phyloP scores from a whole-genome alignment of 1,140 invertebrate species.

The Pseudomyrmex dendroicus region DNA sequence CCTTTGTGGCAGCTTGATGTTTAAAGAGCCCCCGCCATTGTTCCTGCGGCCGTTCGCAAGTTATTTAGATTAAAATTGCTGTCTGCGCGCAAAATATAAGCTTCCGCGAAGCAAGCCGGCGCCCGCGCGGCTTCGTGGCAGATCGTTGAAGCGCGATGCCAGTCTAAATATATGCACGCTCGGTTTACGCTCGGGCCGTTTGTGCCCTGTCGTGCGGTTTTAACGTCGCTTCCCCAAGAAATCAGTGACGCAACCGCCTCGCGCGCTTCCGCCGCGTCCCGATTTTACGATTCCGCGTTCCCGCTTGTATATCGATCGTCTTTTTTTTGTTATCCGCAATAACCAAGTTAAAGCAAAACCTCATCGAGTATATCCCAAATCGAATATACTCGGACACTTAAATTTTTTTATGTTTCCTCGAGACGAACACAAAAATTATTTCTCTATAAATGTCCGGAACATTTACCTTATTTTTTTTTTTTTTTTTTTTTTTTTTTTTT shows the following conservation, averaged over 20 bases:
- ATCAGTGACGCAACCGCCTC: constrained; percentile 63
- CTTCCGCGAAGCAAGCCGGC: constrained; percentile 56
- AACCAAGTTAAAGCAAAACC: neutral
- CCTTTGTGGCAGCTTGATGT: neutral
- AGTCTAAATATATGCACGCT: constrained; percentile 67
- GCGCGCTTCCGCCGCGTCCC: neutral
- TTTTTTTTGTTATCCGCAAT: neutral
- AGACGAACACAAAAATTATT: neutral
- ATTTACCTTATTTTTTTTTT: no score
- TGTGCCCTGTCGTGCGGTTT: constrained; percentile 56
- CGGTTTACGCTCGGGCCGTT: constrained; percentile 60
- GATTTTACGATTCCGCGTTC: constrained; percentile 6
- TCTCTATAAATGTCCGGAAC: no score
- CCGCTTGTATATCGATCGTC: neutral
- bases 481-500: no score
- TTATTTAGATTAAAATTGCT: constrained; percentile 52
- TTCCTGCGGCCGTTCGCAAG: constrained; percentile 5
- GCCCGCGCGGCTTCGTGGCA: constrained; percentile 37
- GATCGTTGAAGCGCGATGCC: constrained; percentile 50
- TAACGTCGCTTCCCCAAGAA: constrained; percentile 52
- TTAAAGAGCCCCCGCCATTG: constrained; percentile 24
- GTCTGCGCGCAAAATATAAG: constrained; percentile 36
- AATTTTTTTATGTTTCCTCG: neutral
- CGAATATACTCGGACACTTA: neutral
- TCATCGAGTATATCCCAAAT: neutral